Conservation (phyloP, 2,888 invertebrate species). For the Taphrorychus bicolor region DNA sequence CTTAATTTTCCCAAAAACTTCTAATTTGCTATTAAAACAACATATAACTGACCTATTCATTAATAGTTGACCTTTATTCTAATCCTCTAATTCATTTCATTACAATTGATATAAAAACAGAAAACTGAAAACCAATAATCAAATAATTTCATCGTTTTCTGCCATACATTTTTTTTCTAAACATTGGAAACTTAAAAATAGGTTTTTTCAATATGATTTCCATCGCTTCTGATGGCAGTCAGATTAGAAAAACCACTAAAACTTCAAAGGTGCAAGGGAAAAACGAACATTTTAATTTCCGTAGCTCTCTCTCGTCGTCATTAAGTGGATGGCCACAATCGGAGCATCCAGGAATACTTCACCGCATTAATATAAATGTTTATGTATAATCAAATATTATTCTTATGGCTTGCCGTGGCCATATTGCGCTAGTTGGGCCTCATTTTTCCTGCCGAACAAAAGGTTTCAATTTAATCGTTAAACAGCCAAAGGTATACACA, state of each 20-base stretch:
- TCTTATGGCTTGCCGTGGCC: constrained; percentile 40
- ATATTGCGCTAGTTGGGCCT: constrained; percentile 36
- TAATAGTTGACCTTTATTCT: too few relatives aligned
- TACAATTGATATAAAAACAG: too few relatives aligned
- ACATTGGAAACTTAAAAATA: not conserved
- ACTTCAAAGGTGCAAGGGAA: not conserved
- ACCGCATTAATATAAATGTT: constrained; percentile 37
- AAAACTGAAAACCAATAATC: too few relatives aligned
- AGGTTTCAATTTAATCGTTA: constrained; percentile 39
- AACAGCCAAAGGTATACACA: constrained; percentile 35
- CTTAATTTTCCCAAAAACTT: too few relatives aligned
- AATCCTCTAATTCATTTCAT: too few relatives aligned
- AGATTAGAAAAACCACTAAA: not conserved
- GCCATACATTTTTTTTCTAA: not conserved
- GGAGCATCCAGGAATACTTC: constrained; percentile 24
- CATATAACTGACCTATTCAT: too few relatives aligned
- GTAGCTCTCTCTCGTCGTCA: constrained; percentile 1
- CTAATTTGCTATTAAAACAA: too few relatives aligned
- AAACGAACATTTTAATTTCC: not conserved
- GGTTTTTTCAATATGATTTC: not conserved
- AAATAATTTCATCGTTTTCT: too few relatives aligned
- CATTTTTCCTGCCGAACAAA: constrained; percentile 39
- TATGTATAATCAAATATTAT: constrained; percentile 36
- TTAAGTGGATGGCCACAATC: not conserved
- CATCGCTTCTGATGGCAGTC: not conserved